Percentiles rank a stretch among this genome's conserved stretches.
Conservation (phyloP, 2,888 invertebrate species). For the Stenchaetothrips biformis region DNA sequence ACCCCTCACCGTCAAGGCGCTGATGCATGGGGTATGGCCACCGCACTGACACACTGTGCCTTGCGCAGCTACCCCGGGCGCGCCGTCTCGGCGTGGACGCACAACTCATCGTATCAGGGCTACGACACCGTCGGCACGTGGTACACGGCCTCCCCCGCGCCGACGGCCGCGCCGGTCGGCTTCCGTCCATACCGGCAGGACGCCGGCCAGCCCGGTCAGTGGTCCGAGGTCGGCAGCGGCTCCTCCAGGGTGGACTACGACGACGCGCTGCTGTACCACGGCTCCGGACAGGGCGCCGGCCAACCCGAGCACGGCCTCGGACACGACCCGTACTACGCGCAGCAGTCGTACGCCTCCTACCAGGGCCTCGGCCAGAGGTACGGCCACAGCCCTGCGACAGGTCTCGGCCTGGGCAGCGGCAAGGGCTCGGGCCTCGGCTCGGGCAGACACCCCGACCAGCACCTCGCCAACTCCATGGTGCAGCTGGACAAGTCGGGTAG, state of each 20-base stretch:
- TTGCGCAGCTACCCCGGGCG: conserved; percentile 10
- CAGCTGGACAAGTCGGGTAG: neutral
- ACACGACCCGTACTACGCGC: neutral
- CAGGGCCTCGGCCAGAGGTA: neutral
- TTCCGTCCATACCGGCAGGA: neutral
- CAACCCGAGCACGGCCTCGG: neutral
- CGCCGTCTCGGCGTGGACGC: neutral
- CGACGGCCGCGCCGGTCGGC: neutral
- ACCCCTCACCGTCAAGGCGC: no score
- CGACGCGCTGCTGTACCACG: neutral
- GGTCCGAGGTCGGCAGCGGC: neutral
- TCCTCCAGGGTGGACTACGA: neutral
- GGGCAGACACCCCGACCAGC: neutral
- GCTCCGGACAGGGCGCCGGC: neutral
- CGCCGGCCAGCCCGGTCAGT: neutral
- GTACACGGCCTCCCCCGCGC: neutral
- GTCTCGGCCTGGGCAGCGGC: no score
- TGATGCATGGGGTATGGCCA: no score
- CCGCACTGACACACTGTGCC: neutral
- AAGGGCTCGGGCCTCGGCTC: conserved; percentile 1
- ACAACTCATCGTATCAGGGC: neutral
- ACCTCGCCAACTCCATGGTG: conserved; percentile 10
- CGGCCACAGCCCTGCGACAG: neutral
- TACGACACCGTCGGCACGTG: neutral
- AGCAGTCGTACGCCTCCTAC: neutral